Conservation (phyloP, 1,140 invertebrate genomes). For the Drosophila dunni region DNA sequence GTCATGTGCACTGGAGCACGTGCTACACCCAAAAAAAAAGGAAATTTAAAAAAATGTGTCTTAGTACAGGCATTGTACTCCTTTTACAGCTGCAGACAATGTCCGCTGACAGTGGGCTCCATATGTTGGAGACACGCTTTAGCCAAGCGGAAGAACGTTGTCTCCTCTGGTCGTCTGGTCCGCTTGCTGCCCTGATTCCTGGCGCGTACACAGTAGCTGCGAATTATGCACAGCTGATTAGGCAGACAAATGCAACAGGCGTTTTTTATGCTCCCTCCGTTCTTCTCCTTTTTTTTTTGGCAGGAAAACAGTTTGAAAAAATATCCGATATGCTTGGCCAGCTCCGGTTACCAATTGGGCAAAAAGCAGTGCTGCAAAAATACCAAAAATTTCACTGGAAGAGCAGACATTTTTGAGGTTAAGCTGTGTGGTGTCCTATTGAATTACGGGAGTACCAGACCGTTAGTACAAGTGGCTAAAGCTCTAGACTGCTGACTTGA, state of each 20-base stretch:
- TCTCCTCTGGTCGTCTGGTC: neutral
- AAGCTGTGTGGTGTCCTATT: slow-evolving; percentile 57
- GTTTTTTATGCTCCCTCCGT: slow-evolving; percentile 3
- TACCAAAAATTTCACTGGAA: slow-evolving; percentile 75
- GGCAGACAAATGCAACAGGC: slow-evolving; percentile 77
- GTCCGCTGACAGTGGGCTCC: slow-evolving; percentile 37
- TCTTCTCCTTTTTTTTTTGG: neutral
- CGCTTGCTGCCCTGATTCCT: slow-evolving; percentile 14
- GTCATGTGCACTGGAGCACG: slow-evolving; percentile 79
- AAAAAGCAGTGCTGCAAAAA: slow-evolving; percentile 45
- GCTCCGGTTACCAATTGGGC: slow-evolving; percentile 55
- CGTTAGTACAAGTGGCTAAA: slow-evolving; percentile 55
- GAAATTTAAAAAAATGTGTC: neutral
- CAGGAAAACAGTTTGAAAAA: slow-evolving; percentile 53
- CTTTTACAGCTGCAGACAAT: slow-evolving; percentile 62
- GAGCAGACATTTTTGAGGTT: slow-evolving; percentile 66
- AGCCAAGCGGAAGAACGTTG: slow-evolving; percentile 74
- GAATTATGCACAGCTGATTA: slow-evolving; percentile 79
- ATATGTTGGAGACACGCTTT: slow-evolving; percentile 81
- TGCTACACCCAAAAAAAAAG: slow-evolving; percentile 62
- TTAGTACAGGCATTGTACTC: slow-evolving; percentile 53
- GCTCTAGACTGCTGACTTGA: slow-evolving; percentile 35
- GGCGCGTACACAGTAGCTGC: slow-evolving; percentile 77
- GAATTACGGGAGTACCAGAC: slow-evolving; percentile 61
- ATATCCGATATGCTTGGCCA: slow-evolving; percentile 55